Conservation (phyloP, 2,113 vertebrate genomes). For the Calypte anna region DNA sequence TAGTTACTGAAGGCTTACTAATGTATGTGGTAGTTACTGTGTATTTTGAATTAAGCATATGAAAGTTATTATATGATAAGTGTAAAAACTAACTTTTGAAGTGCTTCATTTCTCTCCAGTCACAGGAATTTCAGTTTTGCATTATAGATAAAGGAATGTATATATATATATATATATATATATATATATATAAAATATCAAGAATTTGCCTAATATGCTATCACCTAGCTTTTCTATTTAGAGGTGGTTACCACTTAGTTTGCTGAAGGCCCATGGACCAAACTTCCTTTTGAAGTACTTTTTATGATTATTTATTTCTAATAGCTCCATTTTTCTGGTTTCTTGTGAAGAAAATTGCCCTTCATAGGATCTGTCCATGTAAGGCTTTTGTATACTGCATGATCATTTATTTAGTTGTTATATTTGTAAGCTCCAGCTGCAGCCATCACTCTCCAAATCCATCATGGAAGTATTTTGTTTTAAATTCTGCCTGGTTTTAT, state of each 20-base stretch:
- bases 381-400: background rate
- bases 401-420: constrained; percentile 7
- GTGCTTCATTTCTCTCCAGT: background rate
- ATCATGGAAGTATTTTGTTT: constrained; percentile 68
- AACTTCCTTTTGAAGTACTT: background rate
- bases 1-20: background rate
- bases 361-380: background rate
- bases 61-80: background rate
- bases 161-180: background rate
- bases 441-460: constrained; percentile 55
- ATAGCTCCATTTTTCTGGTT: background rate
- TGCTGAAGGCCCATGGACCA: background rate
- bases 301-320: background rate
- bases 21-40: background rate
- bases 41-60: background rate
- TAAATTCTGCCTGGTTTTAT: constrained; percentile 58
- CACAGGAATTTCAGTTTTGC: background rate
- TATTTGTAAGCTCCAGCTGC: constrained; percentile 61
- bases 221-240: background rate
- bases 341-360: background rate
- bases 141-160: background rate
- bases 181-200: too few species aligned
- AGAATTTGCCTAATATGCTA: background rate
- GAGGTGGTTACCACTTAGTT: background rate
- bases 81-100: background rate